Evolutionary conservation across 2,113 vertebrate species (phyloP).

Genomic region (Anoplopoma fimbria): DNA sequence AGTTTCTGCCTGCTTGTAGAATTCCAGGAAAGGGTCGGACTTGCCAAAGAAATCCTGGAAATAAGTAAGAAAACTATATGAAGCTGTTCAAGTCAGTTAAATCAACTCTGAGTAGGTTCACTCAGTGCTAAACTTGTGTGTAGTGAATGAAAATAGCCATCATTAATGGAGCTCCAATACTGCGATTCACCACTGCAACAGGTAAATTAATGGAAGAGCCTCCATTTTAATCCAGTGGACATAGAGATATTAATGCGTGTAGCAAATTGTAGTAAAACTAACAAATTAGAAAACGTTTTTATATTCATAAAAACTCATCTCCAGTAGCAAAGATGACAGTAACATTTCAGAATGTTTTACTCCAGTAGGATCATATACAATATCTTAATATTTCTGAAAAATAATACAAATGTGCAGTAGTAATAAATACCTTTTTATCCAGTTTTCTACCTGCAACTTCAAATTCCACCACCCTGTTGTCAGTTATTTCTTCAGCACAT

Average conservation of each 20-base stretch:
- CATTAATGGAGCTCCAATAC: neutral
- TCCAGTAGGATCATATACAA: too few relatives aligned
- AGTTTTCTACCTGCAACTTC: conserved; percentile 94
- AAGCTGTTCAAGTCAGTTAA: neutral
- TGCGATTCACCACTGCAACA: neutral
- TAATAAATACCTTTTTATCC: conserved; percentile 91
- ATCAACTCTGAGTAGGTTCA: neutral
- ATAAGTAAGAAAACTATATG: neutral
- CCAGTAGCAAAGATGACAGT: too few relatives aligned
- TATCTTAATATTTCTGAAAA: neutral
- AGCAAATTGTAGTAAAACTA: too few relatives aligned
- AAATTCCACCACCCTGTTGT: conserved; percentile 92
- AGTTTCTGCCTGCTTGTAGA: conserved; percentile 90
- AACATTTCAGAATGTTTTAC: too few relatives aligned
- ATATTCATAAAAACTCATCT: too few relatives aligned
- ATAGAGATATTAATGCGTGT: neutral
- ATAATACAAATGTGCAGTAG: neutral
- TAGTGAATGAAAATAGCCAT: neutral
- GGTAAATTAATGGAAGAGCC: neutral
- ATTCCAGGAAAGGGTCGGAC: conserved; percentile 97
- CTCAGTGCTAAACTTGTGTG: neutral
- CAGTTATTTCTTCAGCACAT: conserved; percentile 93
- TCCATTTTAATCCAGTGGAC: neutral
- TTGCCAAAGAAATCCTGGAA: conserved; percentile 96
- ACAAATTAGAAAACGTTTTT: too few relatives aligned